Base-by-base conservation (phyloP, 2,797 vertebrate species). In the Eidolon dupreanum region DNA sequence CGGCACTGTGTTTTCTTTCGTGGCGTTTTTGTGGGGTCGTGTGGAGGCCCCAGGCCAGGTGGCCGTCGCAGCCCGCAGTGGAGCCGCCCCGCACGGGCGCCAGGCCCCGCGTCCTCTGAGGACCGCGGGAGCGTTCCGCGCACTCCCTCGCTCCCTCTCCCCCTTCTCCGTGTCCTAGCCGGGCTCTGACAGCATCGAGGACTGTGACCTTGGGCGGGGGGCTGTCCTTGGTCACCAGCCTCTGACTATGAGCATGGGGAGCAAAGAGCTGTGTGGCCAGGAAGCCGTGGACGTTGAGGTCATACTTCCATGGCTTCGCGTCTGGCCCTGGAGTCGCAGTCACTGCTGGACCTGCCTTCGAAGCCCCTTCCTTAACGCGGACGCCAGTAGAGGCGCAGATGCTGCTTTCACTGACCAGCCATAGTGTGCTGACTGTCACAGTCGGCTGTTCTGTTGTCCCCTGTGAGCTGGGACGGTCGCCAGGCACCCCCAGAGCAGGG, bases 11-110 rank as follows among this genome's bases (percentile, higher is more conserved):
- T 55, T 20, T 63, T 22, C 63, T 38, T 84, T 28, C 20, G 74
- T 55, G 0, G 1, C 17, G 0, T 53, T 59, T 22, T 24, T 4
- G 15, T 61, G 0, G 1, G 15, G 0, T 55, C 6, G 3, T 8
- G 0, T 1, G 31, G 59, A 53, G 57, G 46, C 15, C 33, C 5
- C 1, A 12, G 71, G 17, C 53, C 3, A 0, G 1, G 24, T 17
- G 5, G 20, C 13, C 12, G 8, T 55, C 0, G 0, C 1, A 43
- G 63, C 74, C n/a, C 20, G 3, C 24, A 11, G 33, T 13, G 0
- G 65, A 16, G 31, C 8, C 4, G 1, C 31, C 53, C 11, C 6
- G 3, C 38, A n/a, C 3, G 28, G 78, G 57, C 57, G n/a, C 38
- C 11, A 13, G 55, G 57, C 78, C 33, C 78, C 16, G 3, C 5